These are phyloP conservation scores for Dromas ardeola DNA, from an alignment of 2,113 vertebrate genomes.

Conservation along the genomic window DNA sequence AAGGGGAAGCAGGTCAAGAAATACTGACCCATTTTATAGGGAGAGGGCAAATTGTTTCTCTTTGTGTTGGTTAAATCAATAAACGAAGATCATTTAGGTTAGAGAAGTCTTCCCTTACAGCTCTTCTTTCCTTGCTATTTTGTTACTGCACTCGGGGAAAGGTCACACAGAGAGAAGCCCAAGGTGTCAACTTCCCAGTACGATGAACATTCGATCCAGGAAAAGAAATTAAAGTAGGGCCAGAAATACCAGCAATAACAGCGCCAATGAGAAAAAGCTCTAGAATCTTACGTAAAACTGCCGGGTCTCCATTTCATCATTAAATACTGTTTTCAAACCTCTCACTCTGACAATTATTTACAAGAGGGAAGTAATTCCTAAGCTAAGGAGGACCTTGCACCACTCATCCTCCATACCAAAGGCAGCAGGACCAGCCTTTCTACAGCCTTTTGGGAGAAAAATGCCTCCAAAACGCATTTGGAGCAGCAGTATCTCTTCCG, in stretches of 20 bases:
- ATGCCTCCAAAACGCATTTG: not conserved
- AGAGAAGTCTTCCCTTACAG: not conserved
- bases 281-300: not conserved
- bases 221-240: conserved; percentile 5
- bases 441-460: not conserved
- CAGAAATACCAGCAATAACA: not conserved
- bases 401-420: not conserved
- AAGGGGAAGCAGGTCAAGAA: not conserved
- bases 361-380: not conserved
- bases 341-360: not conserved
- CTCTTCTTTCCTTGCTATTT: not conserved
- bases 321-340: not conserved
- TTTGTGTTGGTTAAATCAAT: not conserved
- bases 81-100: not conserved
- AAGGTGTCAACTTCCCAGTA: conserved; percentile 25
- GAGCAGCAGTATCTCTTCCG: not conserved
- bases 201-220: not conserved
- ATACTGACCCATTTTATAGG: not conserved
- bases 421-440: not conserved
- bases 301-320: not conserved
- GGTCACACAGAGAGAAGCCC: not conserved
- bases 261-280: not conserved
- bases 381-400: not conserved
- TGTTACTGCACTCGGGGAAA: not conserved
- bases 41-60: not conserved